These are phyloP conservation scores for Cheirogaleus medius DNA, from an alignment of 2,113 vertebrate genomes.

Conservation along the genomic window DNA sequence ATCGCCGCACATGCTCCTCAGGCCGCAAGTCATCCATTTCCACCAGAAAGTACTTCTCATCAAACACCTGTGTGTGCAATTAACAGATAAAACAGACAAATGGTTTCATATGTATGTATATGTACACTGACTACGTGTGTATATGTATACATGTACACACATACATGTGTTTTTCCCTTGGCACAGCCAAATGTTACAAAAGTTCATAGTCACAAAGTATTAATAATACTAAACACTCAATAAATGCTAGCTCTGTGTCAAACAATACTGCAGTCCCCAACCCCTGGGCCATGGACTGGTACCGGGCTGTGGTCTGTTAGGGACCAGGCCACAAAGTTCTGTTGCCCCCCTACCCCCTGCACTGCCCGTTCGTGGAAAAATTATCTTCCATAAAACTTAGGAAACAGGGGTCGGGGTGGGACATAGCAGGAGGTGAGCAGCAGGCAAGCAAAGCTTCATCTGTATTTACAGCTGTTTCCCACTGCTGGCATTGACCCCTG, in stretches of 20 bases:
- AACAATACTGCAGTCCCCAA: too few relatives aligned
- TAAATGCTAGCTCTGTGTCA: conserved; percentile 13
- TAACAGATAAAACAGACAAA: conserved; percentile 48
- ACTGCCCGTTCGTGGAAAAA: too few relatives aligned
- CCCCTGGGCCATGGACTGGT: too few relatives aligned
- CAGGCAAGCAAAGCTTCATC: too few relatives aligned
- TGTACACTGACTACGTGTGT: background rate
- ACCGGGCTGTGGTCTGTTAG: too few relatives aligned
- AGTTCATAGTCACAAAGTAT: background rate
- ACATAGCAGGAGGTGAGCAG: too few relatives aligned
- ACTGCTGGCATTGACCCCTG: too few relatives aligned
- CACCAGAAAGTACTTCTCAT: conserved; percentile 93
- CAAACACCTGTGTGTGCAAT: conserved; percentile 88
- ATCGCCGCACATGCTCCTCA: conserved; percentile 80
- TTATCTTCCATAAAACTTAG: too few relatives aligned
- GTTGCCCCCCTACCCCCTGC: too few relatives aligned
- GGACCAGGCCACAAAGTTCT: too few relatives aligned
- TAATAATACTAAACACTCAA: background rate
- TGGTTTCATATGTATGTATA: background rate
- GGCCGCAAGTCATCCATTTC: conserved; percentile 92
- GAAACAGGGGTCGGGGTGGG: too few relatives aligned
- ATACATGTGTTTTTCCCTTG: background rate
- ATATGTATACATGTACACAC: background rate
- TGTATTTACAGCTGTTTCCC: too few relatives aligned
- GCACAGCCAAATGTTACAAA: background rate